Conservation (phyloP, 1,140 invertebrate genomes). For the Drosophila setifemur region DNA sequence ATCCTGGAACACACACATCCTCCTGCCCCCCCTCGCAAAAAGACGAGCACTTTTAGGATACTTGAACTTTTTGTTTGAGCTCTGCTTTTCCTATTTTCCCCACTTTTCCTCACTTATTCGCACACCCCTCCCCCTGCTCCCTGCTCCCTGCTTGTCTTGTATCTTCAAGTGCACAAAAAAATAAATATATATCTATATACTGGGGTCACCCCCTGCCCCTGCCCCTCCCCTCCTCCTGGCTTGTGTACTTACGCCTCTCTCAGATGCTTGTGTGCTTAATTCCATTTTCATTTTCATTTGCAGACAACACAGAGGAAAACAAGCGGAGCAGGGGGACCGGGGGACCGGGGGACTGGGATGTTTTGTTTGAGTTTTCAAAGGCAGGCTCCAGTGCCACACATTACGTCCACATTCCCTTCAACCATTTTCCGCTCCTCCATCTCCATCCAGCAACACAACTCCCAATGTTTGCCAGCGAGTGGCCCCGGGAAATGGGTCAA, state of each 20-base stretch:
- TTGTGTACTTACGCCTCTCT: conserved; percentile 18
- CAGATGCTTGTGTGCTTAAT: conserved; percentile 59
- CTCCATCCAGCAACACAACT: background rate
- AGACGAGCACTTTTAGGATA: conserved; percentile 47
- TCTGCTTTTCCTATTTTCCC: no score
- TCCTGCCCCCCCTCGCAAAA: background rate
- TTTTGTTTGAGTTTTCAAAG: conserved; percentile 59
- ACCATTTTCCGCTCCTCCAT: background rate
- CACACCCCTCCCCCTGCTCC: background rate
- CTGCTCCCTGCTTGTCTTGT: background rate
- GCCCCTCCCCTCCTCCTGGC: no score
- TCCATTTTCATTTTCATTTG: conserved; percentile 74
- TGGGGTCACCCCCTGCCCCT: background rate
- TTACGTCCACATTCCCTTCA: background rate
- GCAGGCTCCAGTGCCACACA: conserved; percentile 16
- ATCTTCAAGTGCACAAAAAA: conserved; percentile 22
- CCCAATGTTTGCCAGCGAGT: background rate
- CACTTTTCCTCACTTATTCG: no score
- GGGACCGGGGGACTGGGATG: no score
- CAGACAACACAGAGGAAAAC: conserved; percentile 20
- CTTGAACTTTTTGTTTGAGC: conserved; percentile 56
- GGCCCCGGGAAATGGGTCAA: conserved; percentile 52
- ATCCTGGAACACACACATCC: conserved; percentile 8
- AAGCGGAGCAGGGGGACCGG: background rate
- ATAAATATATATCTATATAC: background rate